Evolutionary conservation across 2,113 vertebrate genomes (phyloP), one percentile per base, ranked within the genome.

Genomic region (Etia nguti): DNA sequence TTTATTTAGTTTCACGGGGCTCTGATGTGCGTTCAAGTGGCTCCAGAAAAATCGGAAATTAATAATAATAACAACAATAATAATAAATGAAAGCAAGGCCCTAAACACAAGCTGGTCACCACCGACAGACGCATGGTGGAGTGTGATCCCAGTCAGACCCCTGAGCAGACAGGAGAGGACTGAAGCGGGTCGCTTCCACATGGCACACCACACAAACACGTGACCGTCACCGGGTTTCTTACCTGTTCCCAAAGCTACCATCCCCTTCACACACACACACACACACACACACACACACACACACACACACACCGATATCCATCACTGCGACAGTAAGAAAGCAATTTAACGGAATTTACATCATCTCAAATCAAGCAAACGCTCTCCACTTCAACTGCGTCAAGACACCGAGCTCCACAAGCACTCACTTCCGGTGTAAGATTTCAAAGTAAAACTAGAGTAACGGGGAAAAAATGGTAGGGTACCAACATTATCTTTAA

Each of bases 371-470:
- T 81, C 38, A 9, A 75, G 50, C 41, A 38, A 60, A 34, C 52
- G 2, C 6, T 54, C 31, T 56, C 6, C 29, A 20, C 22, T 18
- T 50, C 16, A 50, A 75, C 15, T 43, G 60, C 2, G 1, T 26
- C 82, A 89, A 87, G 2, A 2, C 3, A 4, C 2, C 5, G 7
- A 59, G 1, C 5, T 1, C 20, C 18, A 10, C 12, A 10, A 15
- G 2, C n/a, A 0, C 1, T 1, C 0, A 34, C 22, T 79, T 92
- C 91, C 70, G 79, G 77, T 38, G 1, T 3, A 1, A 4, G 4
- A 3, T 85, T 88, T 87, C 84, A 87, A 22, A 89, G 34, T 87
- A 89, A 87, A 91, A 55, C 2, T n/a, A 20, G 24, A 75, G 24
- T 31, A 50, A 41, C 4, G 3, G 3, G 6, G n/a, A 4, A 41